These are phyloP conservation scores for Alectura lathami DNA, from an alignment of 2,113 vertebrate species.

Conservation along the genomic window DNA sequence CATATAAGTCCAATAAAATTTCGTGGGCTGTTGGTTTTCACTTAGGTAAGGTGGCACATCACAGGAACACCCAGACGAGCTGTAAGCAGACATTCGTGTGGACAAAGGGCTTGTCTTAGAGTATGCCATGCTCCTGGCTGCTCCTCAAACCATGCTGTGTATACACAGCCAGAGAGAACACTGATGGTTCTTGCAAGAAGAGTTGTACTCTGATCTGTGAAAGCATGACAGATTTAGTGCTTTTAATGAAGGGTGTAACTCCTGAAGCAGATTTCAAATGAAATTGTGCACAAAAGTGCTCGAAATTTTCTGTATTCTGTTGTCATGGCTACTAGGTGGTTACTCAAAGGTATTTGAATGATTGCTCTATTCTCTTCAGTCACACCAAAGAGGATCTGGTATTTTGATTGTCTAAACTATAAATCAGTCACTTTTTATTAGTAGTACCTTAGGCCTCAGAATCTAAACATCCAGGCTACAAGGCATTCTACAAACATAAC, in stretches of 20 bases:
- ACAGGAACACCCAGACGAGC: not conserved
- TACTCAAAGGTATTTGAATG: not conserved
- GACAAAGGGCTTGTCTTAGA: not conserved
- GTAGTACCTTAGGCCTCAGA: not conserved
- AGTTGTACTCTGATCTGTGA: not conserved
- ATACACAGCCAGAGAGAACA: not conserved
- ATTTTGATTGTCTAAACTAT: not conserved
- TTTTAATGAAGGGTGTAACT: not conserved
- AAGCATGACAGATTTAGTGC: not conserved
- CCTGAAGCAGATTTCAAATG: not conserved
- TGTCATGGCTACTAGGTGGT: not conserved
- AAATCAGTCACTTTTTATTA: not conserved
- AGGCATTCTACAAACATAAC: not conserved
- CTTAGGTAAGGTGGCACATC: not conserved
- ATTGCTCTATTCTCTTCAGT: not conserved
- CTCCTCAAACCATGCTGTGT: not conserved
- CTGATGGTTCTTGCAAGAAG: not conserved
- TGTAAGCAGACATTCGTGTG: rapidly evolving
- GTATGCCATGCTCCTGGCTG: rapidly evolving
- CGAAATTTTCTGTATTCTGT: not conserved
- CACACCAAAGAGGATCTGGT: not conserved
- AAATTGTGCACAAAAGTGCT: not conserved
- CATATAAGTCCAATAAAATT: not conserved
- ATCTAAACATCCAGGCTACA: not conserved
- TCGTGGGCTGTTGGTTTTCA: not conserved